Conservation (phyloP, 2,888 invertebrate genomes). For the Cosmorhoe ocellata region DNA sequence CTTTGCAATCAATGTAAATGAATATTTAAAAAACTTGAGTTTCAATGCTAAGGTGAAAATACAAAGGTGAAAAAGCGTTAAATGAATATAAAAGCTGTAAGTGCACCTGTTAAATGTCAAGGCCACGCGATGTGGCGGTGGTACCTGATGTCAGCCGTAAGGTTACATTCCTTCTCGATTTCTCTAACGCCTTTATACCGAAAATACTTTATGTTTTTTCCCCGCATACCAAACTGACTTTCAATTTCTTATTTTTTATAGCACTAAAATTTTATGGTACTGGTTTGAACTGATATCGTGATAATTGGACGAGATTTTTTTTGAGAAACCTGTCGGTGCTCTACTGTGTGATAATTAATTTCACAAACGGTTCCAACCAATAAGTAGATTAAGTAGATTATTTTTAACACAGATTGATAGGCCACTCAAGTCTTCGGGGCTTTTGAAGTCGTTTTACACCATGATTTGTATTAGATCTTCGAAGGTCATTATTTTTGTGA, state of each 20-base stretch:
- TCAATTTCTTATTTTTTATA: slow-evolving; percentile 36
- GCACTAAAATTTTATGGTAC: slow-evolving; percentile 26
- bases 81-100: slow-evolving; percentile 27
- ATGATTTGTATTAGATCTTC: not conserved
- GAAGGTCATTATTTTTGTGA: slow-evolving; percentile 8
- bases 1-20: no score
- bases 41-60: slow-evolving; percentile 23
- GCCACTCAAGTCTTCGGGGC: not conserved
- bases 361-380: not conserved
- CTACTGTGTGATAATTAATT: slow-evolving; percentile 4
- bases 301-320: slow-evolving; percentile 36
- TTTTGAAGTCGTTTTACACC: slow-evolving; percentile 8
- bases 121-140: slow-evolving; percentile 21
- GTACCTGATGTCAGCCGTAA: slow-evolving; percentile 46
- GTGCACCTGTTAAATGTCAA: slow-evolving; percentile 40
- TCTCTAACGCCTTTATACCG: slow-evolving; percentile 53
- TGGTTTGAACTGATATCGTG: slow-evolving; percentile 40
- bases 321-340: slow-evolving; percentile 8
- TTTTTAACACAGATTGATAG: not conserved
- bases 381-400: no score
- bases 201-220: slow-evolving; percentile 52
- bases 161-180: slow-evolving; percentile 56
- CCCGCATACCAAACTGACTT: slow-evolving; percentile 49
- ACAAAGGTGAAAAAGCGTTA: slow-evolving; percentile 37
- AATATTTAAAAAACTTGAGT: no score